Evolutionary conservation across 2,888 invertebrate genomes (phyloP).

Genomic region (Philonicus albiceps): DNA sequence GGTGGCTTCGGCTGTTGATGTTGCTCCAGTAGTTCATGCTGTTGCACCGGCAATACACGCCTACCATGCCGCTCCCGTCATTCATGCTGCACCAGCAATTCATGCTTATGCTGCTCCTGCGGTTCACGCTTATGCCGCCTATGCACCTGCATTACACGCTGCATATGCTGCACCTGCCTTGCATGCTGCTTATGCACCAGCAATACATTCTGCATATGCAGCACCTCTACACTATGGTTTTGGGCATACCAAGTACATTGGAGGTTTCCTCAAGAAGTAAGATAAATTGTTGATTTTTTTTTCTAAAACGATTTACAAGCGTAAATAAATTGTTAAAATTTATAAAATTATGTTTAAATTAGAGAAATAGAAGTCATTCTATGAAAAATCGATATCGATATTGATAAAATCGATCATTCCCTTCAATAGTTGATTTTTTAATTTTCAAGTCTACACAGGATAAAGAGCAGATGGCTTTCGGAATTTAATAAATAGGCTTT

Average conservation of each 20-base stretch:
- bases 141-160: neutral
- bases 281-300: neutral
- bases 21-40: neutral
- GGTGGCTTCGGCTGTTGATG: neutral
- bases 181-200: neutral
- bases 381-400: neutral
- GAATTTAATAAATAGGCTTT: too few relatives aligned
- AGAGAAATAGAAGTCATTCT: neutral
- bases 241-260: neutral
- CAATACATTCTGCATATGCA: neutral
- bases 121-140: neutral
- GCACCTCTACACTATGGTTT: neutral
- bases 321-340: neutral
- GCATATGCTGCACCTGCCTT: neutral
- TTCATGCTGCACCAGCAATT: neutral
- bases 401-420: too few relatives aligned
- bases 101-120: neutral
- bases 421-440: too few relatives aligned
- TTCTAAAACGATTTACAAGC: neutral
- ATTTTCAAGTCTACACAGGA: too few relatives aligned
- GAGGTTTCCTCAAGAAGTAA: neutral
- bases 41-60: neutral
- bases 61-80: neutral
- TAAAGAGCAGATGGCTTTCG: too few relatives aligned
- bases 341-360: neutral